A percentile compares a stretch with the other conserved stretches of the same genome.
These are phyloP conservation scores for Melospiza melodia DNA, from an alignment of 2,113 vertebrate genomes.

Conservation along the genomic window DNA sequence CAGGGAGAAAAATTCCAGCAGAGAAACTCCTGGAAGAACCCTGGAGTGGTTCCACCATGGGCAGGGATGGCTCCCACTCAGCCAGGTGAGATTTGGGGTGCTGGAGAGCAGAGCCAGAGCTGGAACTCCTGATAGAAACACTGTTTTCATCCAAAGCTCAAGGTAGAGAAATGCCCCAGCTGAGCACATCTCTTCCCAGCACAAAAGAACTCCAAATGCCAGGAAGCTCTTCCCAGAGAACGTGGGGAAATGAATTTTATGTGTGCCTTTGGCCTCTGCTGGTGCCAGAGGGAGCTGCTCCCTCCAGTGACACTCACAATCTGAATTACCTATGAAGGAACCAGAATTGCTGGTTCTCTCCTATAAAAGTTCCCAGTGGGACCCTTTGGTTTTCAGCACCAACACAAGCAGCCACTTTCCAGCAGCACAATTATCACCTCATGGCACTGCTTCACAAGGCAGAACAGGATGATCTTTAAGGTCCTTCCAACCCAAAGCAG, in stretches of 20 bases:
- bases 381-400: neutral
- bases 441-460: neutral
- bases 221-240: neutral
- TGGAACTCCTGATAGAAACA: neutral
- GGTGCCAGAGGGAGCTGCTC: neutral
- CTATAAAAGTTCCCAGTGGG: neutral
- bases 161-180: neutral
- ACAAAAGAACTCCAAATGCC: neutral
- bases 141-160: neutral
- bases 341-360: no score
- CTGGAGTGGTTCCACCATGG: neutral
- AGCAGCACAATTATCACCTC: neutral
- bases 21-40: neutral
- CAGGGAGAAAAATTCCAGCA: neutral
- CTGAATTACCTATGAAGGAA: neutral
- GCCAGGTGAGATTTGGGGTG: neutral
- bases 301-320: neutral
- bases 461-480: neutral
- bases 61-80: neutral
- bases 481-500: neutral
- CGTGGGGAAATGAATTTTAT: neutral
- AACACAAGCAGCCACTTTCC: neutral
- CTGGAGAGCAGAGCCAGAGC: neutral
- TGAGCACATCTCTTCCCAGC: neutral
- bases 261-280: neutral